phyloP scores from a whole-genome alignment of 2,797 vertebrate genomes.

The Gambusia yucatana region DNA sequence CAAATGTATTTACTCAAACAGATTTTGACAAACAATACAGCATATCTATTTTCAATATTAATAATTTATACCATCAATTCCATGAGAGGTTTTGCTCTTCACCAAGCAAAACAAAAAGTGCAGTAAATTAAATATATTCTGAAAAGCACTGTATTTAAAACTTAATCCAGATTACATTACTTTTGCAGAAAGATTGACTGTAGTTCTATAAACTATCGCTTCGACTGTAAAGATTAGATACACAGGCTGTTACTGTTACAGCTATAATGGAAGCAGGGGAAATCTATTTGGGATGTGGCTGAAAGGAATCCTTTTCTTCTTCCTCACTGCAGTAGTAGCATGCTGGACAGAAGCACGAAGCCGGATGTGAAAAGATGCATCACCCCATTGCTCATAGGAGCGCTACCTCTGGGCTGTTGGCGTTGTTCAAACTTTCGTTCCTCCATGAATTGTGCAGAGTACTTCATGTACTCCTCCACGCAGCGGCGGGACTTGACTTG shows the following conservation, averaged over 20 bases:
- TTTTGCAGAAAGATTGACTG: background rate
- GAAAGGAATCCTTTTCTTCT: background rate
- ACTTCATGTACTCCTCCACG: slow-evolving; percentile 70
- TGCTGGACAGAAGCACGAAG: slow-evolving; percentile 68
- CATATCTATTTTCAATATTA: background rate
- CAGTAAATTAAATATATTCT: slow-evolving; percentile 16
- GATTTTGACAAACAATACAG: background rate
- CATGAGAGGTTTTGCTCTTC: background rate
- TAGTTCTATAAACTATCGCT: no score
- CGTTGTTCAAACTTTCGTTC: slow-evolving; percentile 53
- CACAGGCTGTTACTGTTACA: slow-evolving; percentile 30
- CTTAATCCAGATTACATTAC: background rate
- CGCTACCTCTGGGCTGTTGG: background rate
- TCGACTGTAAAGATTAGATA: slow-evolving; percentile 7
- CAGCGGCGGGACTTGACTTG: slow-evolving; percentile 73
- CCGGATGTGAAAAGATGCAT: slow-evolving; percentile 65
- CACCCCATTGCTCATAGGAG: slow-evolving; percentile 33
- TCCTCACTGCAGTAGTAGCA: slow-evolving; percentile 74
- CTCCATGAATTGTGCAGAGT: slow-evolving; percentile 62
- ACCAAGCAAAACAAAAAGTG: slow-evolving; percentile 17
- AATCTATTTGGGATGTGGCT: slow-evolving; percentile 9
- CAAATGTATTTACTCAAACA: background rate
- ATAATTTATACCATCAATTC: background rate
- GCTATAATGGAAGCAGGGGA: slow-evolving; percentile 23
- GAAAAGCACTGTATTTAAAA: slow-evolving; percentile 11